These are phyloP conservation scores for Enteromius anoplus DNA, from an alignment of 2,797 vertebrate species.

Conservation along the genomic window DNA sequence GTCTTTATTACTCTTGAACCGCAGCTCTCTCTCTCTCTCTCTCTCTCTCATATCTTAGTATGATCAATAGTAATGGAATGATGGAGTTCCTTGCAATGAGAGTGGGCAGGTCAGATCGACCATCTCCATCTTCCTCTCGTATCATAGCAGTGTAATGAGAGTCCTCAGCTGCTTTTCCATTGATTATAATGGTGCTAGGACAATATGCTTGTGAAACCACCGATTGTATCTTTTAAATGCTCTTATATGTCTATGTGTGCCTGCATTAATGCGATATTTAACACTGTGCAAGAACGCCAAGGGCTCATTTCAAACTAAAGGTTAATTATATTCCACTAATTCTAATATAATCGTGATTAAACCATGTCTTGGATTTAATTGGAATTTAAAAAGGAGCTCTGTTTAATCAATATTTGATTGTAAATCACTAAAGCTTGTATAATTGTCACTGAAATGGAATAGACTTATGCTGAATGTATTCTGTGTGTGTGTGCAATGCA, in stretches of 20 bases:
- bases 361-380: slow-evolving; percentile 44
- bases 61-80: slow-evolving; percentile 96
- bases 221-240: slow-evolving; percentile 49
- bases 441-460: slow-evolving; percentile 54
- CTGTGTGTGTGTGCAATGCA: slow-evolving; percentile 42
- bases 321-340: slow-evolving; percentile 66
- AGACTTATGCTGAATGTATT: slow-evolving; percentile 27
- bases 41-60: slow-evolving; percentile 43
- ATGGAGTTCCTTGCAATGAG: slow-evolving; percentile 90
- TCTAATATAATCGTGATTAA: slow-evolving; percentile 52
- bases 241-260: slow-evolving; percentile 43
- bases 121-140: slow-evolving; percentile 85
- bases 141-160: slow-evolving; percentile 77
- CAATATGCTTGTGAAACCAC: slow-evolving; percentile 65
- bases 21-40: neutral
- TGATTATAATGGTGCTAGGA: slow-evolving; percentile 81
- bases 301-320: slow-evolving; percentile 43
- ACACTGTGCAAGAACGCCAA: slow-evolving; percentile 20
- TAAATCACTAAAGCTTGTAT: slow-evolving; percentile 52
- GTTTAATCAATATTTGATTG: slow-evolving; percentile 47
- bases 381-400: slow-evolving; percentile 37
- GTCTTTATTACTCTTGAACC: slow-evolving; percentile 87
- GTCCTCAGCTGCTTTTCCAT: slow-evolving; percentile 83
- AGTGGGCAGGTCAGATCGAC: slow-evolving; percentile 89
- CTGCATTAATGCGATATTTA: slow-evolving; percentile 4